phyloP scores from a whole-genome alignment of 2,113 vertebrate genomes.

The Odontesthes bonariensis region DNA sequence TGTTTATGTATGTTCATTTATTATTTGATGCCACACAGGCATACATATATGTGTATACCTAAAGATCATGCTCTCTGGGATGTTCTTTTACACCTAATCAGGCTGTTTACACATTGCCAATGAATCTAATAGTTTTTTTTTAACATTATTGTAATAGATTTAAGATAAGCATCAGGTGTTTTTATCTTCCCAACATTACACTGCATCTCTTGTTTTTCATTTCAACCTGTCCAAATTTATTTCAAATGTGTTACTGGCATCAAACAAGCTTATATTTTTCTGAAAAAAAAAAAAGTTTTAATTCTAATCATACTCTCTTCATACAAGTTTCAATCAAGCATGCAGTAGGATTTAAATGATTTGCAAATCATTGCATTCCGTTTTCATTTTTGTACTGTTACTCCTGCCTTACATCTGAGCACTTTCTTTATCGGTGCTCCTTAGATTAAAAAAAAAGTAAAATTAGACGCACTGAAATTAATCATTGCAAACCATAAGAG shows the following conservation, averaged over 20 bases:
- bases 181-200: neutral
- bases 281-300: too few species aligned
- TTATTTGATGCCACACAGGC: too few species aligned
- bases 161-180: too few species aligned
- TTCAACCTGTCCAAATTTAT: neutral
- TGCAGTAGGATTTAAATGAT: neutral
- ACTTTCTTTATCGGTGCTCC: neutral
- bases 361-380: neutral
- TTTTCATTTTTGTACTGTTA: neutral
- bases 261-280: too few species aligned
- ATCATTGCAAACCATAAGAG: constrained; percentile 3
- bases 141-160: too few species aligned
- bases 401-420: neutral
- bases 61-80: too few species aligned
- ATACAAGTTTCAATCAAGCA: neutral
- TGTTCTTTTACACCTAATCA: too few species aligned
- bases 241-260: neutral
- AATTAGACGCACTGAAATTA: constrained; percentile 16
- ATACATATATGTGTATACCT: too few species aligned
- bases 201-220: neutral
- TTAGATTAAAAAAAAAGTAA: constrained; percentile 9
- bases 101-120: too few species aligned
- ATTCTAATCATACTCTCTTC: too few species aligned
- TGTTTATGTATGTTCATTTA: too few species aligned
- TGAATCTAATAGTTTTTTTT: too few species aligned